Base-by-base conservation (phyloP, 2,888 invertebrate species). In the Dynastes tityus region DNA sequence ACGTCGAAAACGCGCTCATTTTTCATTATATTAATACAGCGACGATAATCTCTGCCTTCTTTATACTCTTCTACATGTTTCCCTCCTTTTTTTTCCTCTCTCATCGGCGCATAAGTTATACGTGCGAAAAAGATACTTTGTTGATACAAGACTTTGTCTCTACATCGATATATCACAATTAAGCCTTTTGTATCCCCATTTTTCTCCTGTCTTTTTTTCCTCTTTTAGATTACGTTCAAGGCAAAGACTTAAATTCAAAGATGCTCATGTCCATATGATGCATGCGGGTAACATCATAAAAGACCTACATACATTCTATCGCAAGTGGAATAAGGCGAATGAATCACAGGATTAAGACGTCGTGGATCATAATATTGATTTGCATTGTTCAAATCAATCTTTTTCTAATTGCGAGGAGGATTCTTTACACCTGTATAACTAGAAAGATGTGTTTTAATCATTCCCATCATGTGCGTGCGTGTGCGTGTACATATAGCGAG, bases 111-210 rank as follows among this genome's bases (percentile, higher is more conserved):
- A 49, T 68, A 68, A 68, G 5, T 68, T 51, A 51, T 51, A 65
- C 37, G 40, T 2, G n/a, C 65, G 37, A 32, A 65, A 65, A 37
- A 68, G 68, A 68, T 68, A 0, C 68, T 51, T 68, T 53, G 51
- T 68, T 68, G 68, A 49, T 13, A 51, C 68, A 68, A 68, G 11
- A 68, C 68, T 68, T 68, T 51, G 68, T 68, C 68, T 68, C 51
- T 51, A 32, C 51, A 53, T 51, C 68, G 68, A 68, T 68, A 68
- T 68, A 68, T 68, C 68, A 68, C 68, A 68, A 68, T 68, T 68
- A 68, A 68, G 68, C 51, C 68, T 68, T 68, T 68, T 68, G 68
- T 68, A 29, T 68, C 32, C 27, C 29, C 2, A 68, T 68, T 49
- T 68, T 68, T 68, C n/a, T 22, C 22, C n/a, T 67, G 9, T 45